Percentiles rank a stretch among this genome's conserved stretches.
Conservation (phyloP, 2,888 invertebrate genomes). For the Anarsia innoxiella region DNA sequence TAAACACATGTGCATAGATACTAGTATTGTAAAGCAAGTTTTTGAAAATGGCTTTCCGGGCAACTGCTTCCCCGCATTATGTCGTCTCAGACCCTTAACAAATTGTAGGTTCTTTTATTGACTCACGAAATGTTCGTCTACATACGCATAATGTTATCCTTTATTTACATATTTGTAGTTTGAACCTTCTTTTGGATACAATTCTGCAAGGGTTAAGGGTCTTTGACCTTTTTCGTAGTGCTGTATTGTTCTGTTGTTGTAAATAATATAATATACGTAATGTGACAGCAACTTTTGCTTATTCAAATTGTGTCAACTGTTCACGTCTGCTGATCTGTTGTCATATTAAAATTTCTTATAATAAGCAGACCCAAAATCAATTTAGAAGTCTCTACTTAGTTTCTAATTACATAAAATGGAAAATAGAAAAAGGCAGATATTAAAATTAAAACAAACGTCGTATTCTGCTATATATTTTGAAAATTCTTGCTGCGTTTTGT, state of each 20-base stretch:
- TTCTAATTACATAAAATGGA: too few species aligned
- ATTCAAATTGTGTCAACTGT: neutral
- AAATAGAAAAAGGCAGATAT: too few species aligned
- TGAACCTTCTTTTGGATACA: neutral
- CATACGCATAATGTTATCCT: conserved; percentile 3
- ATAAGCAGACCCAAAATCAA: too few species aligned
- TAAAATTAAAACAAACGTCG: too few species aligned
- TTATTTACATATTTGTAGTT: conserved; percentile 2
- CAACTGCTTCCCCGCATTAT: conserved; percentile 29
- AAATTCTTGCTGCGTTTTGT: too few species aligned
- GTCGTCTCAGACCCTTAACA: conserved; percentile 27
- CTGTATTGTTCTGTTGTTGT: neutral
- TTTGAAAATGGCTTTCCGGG: conserved; percentile 35
- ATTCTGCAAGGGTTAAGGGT: too few species aligned
- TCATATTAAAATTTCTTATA: too few species aligned
- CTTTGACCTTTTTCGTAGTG: too few species aligned
- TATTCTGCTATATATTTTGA: too few species aligned
- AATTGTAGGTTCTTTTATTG: conserved; percentile 32
- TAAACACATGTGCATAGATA: conserved; percentile 26
- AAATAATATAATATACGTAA: neutral
- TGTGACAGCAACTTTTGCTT: neutral
- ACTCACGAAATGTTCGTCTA: conserved; percentile 19
- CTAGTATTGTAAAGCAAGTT: conserved; percentile 22
- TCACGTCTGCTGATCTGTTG: too few species aligned
- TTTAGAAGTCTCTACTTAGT: too few species aligned